A percentile compares a stretch with the other conserved stretches of the same genome.
Evolutionary conservation across 2,888 invertebrate genomes (phyloP).

Genomic region (Troides aeacus): DNA sequence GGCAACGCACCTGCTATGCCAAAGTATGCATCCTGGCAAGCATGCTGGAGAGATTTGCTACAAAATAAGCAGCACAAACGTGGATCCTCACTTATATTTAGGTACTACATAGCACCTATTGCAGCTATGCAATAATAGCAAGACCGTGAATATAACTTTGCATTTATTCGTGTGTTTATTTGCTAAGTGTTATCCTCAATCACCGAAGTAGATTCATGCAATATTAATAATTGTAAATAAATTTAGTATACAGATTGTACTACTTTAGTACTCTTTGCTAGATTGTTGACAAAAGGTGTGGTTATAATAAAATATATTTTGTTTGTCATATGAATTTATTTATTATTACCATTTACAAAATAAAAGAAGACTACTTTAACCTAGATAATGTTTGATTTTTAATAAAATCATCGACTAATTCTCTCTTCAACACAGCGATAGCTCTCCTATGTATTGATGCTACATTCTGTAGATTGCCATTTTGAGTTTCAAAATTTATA

Average conservation of each 20-base stretch:
- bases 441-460: constrained; percentile 82
- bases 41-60: constrained; percentile 90
- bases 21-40: constrained; percentile 87
- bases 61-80: constrained; percentile 89
- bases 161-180: constrained; percentile 72
- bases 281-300: constrained; percentile 69
- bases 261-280: constrained; percentile 70
- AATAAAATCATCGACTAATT: constrained; percentile 76
- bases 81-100: constrained; percentile 90
- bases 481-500: constrained; percentile 84
- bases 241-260: constrained; percentile 72
- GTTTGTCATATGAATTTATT: constrained; percentile 42
- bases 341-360: constrained; percentile 29
- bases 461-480: constrained; percentile 79
- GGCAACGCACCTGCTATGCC: constrained; percentile 93
- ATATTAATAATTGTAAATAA: constrained; percentile 70
- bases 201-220: constrained; percentile 66
- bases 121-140: constrained; percentile 62
- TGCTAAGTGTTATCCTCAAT: constrained; percentile 76
- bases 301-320: constrained; percentile 72
- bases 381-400: constrained; percentile 75
- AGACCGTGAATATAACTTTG: constrained; percentile 51
- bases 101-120: constrained; percentile 81
- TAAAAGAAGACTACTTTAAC: constrained; percentile 52
- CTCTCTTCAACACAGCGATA: constrained; percentile 77